Conservation (phyloP, 2,888 invertebrate genomes). For the Sicus ferrugineus region DNA sequence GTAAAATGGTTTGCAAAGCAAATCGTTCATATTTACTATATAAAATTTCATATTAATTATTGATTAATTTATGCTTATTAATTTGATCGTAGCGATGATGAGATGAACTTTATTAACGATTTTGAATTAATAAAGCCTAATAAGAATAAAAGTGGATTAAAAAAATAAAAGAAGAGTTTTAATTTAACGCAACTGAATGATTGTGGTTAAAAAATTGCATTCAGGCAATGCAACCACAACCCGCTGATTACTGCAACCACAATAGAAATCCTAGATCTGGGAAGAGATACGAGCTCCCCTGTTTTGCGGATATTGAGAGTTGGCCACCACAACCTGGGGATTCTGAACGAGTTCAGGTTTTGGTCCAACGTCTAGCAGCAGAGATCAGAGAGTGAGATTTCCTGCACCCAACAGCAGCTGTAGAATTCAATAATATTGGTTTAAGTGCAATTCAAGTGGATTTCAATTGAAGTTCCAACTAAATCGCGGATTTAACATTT, state of each 20-base stretch:
- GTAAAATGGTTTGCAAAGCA: background rate
- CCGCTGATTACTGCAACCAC: background rate
- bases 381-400: background rate
- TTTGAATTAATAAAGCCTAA: constrained; percentile 26
- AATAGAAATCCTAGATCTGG: background rate
- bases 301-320: background rate
- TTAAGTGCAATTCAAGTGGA: background rate
- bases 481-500: background rate
- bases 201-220: background rate
- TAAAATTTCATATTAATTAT: background rate
- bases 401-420: background rate
- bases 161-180: background rate
- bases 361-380: background rate
- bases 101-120: constrained; percentile 24
- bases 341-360: background rate
- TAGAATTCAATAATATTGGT: background rate
- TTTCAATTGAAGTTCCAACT: background rate
- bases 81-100: background rate
- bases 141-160: background rate
- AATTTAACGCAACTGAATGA: background rate
- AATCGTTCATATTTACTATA: background rate
- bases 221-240: no score
- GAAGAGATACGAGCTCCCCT: background rate
- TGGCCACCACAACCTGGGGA: background rate
- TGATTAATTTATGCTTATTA: background rate